A percentile compares a stretch with the other conserved stretches of the same genome.
phyloP scores from a whole-genome alignment of 2,888 invertebrate species.

The Leptinotarsa rubiginosa region DNA sequence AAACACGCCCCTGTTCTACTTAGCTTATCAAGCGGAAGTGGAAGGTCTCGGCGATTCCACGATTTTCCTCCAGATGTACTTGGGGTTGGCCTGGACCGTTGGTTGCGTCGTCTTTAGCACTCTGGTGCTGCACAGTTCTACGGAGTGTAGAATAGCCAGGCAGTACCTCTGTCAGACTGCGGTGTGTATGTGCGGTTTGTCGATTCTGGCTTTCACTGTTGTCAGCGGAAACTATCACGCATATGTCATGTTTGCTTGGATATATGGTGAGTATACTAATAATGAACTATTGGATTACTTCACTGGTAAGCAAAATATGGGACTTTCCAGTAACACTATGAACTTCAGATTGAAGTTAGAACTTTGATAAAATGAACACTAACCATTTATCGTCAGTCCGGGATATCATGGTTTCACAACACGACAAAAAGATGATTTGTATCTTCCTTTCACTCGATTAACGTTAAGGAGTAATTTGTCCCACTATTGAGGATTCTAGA shows the following conservation, averaged over 20 bases:
- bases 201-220: conserved; percentile 81
- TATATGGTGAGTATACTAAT: conserved; percentile 73
- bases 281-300: too few relatives aligned
- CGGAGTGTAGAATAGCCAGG: conserved; percentile 86
- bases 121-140: conserved; percentile 84
- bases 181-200: conserved; percentile 81
- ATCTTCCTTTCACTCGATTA: too few relatives aligned
- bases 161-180: conserved; percentile 88
- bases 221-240: conserved; percentile 82
- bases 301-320: not conserved
- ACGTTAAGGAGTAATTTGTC: too few relatives aligned
- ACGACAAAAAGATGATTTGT: too few relatives aligned
- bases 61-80: conserved; percentile 73
- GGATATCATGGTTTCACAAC: too few relatives aligned
- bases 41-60: conserved; percentile 71
- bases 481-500: too few relatives aligned
- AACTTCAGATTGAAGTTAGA: too few relatives aligned
- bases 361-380: too few relatives aligned
- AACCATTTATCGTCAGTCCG: too few relatives aligned
- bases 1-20: conserved; percentile 86
- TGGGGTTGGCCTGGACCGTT: conserved; percentile 85
- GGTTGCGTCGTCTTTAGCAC: conserved; percentile 86
- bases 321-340: not conserved
- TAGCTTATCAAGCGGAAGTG: conserved; percentile 83
- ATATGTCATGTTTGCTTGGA: conserved; percentile 84